phyloP scores from a whole-genome alignment of 2,797 vertebrate species.

The Rhodeus uyekii region DNA sequence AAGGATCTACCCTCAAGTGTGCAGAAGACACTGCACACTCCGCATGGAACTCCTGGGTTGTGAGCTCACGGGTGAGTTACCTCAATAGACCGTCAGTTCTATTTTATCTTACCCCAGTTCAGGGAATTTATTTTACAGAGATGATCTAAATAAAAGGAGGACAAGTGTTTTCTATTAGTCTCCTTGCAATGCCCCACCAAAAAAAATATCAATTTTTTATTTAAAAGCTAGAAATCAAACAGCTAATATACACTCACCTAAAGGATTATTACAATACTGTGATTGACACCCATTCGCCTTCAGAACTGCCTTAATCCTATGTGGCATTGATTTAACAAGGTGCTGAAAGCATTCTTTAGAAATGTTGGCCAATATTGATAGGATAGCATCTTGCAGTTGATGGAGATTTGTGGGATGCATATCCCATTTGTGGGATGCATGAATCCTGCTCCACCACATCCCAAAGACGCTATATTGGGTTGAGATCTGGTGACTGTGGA shows the following conservation, averaged over 20 bases:
- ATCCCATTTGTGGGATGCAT: too few relatives aligned
- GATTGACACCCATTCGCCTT: too few relatives aligned
- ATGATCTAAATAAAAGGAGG: not conserved
- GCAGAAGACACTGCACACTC: conserved; percentile 94
- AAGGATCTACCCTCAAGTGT: conserved; percentile 95
- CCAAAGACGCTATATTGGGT: too few relatives aligned
- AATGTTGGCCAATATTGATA: too few relatives aligned
- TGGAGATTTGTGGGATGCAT: too few relatives aligned
- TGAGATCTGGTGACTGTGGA: too few relatives aligned
- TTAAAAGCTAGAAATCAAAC: not conserved
- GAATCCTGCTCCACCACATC: too few relatives aligned
- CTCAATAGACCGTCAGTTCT: not conserved
- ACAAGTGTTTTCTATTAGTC: not conserved
- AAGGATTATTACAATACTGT: too few relatives aligned
- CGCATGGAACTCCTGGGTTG: conserved; percentile 98
- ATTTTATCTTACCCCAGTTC: not conserved
- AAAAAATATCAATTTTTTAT: not conserved
- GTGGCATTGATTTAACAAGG: too few relatives aligned
- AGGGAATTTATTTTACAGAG: not conserved
- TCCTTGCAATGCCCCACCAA: not conserved
- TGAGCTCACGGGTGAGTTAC: conserved; percentile 87
- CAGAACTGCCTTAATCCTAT: too few relatives aligned
- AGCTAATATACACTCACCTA: not conserved
- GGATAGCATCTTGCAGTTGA: too few relatives aligned
- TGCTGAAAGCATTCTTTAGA: too few relatives aligned